Conservation (phyloP, 2,888 invertebrate genomes). For the Oegoconia quadripuncta region DNA sequence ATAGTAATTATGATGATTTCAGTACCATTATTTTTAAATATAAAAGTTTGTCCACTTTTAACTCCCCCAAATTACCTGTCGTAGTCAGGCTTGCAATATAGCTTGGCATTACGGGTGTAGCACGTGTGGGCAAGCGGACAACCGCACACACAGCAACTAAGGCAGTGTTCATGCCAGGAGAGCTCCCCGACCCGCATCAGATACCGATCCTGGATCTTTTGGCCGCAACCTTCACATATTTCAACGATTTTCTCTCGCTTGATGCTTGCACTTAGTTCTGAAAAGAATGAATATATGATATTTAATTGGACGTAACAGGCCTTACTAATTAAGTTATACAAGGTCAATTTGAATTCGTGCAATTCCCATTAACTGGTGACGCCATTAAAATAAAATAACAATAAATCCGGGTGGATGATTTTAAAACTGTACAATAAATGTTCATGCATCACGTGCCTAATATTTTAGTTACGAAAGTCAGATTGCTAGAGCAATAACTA, state of each 20-base stretch:
- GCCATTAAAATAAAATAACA: no score
- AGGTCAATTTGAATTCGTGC: no score
- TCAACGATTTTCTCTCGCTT: conserved; percentile 90
- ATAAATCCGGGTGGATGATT: no score
- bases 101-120: conserved; percentile 94
- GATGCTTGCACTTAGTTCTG: conserved; percentile 79
- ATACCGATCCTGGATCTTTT: conserved; percentile 96
- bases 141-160: conserved; percentile 96
- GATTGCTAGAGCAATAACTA: no score
- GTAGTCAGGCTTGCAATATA: conserved; percentile 98
- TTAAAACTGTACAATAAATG: no score
- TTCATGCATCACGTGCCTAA: no score
- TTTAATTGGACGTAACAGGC: conserved; percentile 54
- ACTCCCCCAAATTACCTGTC: conserved; percentile 84
- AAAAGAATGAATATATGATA: conserved; percentile 30
- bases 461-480: no score
- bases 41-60: no score
- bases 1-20: no score
- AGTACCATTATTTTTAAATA: background rate
- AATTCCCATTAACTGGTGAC: no score
- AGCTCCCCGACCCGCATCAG: conserved; percentile 96
- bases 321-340: no score
- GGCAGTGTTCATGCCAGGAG: conserved; percentile 98
- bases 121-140: conserved; percentile 94
- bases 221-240: conserved; percentile 96